Evolutionary conservation across 2,797 vertebrate species (phyloP).

Genomic region (Channallabes apus): DNA sequence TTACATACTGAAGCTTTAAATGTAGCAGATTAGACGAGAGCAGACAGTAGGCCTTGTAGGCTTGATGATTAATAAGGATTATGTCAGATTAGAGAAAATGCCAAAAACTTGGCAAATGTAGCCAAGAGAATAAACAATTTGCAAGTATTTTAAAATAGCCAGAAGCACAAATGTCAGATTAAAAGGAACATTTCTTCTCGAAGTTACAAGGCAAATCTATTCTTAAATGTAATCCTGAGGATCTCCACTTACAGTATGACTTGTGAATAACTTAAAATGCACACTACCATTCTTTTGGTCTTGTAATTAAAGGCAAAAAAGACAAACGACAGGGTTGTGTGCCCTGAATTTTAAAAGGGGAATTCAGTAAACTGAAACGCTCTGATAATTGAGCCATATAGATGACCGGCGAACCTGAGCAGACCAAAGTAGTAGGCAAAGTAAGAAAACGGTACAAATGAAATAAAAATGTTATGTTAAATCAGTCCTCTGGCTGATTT

Average conservation of each 20-base stretch:
- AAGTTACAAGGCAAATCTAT: too few relatives aligned
- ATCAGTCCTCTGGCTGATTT: not conserved
- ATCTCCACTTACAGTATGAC: not conserved
- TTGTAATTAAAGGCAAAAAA: not conserved
- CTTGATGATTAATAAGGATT: not conserved
- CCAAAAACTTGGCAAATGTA: not conserved
- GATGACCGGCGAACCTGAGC: not conserved
- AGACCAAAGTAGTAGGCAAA: not conserved
- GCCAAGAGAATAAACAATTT: not conserved
- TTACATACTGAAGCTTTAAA: not conserved
- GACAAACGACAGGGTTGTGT: not conserved
- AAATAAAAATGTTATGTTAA: constrained; percentile 18
- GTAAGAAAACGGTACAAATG: not conserved
- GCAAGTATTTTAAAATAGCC: not conserved
- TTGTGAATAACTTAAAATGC: not conserved
- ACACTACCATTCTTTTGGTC: not conserved
- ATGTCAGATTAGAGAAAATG: not conserved
- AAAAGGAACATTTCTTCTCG: not conserved
- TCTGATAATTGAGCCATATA: not conserved
- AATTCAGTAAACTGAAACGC: not conserved
- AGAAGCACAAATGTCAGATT: not conserved
- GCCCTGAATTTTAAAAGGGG: not conserved
- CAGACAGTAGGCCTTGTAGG: not conserved
- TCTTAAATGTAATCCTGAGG: not conserved
- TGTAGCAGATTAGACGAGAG: not conserved